Evolutionary conservation across 2,113 vertebrate genomes (phyloP).

Genomic region (Noctilio leporinus): DNA sequence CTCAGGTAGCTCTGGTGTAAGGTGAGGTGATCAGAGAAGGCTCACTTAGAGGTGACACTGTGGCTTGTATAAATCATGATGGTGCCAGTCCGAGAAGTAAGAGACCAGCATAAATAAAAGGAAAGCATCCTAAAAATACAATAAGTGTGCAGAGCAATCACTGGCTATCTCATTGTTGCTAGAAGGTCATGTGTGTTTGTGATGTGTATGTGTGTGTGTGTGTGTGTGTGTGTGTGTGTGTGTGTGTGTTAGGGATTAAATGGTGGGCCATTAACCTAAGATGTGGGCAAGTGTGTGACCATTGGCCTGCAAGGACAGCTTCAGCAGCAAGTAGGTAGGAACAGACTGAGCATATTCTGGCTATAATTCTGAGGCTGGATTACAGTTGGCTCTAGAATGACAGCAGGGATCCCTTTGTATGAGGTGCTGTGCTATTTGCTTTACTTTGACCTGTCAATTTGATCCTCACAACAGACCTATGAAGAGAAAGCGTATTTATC

Average conservation of each 20-base stretch:
- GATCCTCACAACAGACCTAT: neutral
- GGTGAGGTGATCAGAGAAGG: neutral
- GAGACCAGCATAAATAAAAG: neutral
- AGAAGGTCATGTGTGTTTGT: neutral
- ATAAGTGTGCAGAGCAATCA: neutral
- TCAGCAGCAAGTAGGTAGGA: neutral
- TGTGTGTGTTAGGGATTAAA: neutral
- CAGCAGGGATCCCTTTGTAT: neutral
- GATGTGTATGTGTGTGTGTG: neutral
- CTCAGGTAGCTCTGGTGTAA: neutral
- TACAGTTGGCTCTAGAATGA: neutral
- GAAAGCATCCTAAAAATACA: neutral
- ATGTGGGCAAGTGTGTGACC: neutral
- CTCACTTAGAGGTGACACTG: neutral
- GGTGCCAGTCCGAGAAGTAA: neutral
- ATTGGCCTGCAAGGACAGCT: neutral
- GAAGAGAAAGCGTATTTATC: neutral
- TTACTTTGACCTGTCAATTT: too few species aligned
- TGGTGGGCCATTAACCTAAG: neutral
- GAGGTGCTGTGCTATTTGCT: neutral
- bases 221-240: neutral
- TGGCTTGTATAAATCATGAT: neutral
- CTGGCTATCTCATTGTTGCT: neutral
- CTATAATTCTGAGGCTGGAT: neutral
- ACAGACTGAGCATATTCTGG: neutral